Evolutionary conservation across 2,113 vertebrate species (phyloP), one percentile per base, ranked within the genome.

Genomic region (Hippoglossus stenolepis): DNA sequence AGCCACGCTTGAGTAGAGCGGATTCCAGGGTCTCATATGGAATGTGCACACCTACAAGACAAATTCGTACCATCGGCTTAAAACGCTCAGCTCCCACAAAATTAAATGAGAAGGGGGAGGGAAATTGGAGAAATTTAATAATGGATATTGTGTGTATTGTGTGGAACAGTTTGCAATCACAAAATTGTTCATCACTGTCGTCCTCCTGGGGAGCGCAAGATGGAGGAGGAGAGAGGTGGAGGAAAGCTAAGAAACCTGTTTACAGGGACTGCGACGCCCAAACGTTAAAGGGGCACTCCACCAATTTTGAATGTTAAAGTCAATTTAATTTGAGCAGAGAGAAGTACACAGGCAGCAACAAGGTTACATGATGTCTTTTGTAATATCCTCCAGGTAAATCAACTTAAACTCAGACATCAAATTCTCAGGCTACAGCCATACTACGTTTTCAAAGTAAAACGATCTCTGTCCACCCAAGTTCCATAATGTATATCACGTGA

Each of bases 1-100:
- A 80, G 79, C 43, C 83, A 89, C 80, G 88, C 90, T 66, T 82
- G 79, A 91, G n/a, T 77, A 69, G 86, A 90, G 77, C 67, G 7
- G 59, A 66, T 58, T 84, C 73, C 67, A 31, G 53, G 12, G 3
- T 70, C 65, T 83, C 40, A 15, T 65, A 60, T 31, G 78, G 87
- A 82, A 73, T 60, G 69, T n/a, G 53, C 45, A 74, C 70, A 49
- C 38, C 70, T 66, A 54, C 75, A 38, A 75, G 71, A 84, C 74
- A 73, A 61, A 89, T 81, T 79, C 12, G 21, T 68, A 84, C 26
- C 80, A 75, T n/a, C 18, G 15, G 35, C 62, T 76, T 80, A 68
- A 85, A 87, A 90, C 49, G 77, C 58, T 88, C 68, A 54, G 83
- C 75, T 65, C 71, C 71, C 53, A 15, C 75, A 2, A 84, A 86